These are phyloP conservation scores for Aselliscus stoliczkanus DNA, from an alignment of 2,797 vertebrate genomes.

Conservation along the genomic window DNA sequence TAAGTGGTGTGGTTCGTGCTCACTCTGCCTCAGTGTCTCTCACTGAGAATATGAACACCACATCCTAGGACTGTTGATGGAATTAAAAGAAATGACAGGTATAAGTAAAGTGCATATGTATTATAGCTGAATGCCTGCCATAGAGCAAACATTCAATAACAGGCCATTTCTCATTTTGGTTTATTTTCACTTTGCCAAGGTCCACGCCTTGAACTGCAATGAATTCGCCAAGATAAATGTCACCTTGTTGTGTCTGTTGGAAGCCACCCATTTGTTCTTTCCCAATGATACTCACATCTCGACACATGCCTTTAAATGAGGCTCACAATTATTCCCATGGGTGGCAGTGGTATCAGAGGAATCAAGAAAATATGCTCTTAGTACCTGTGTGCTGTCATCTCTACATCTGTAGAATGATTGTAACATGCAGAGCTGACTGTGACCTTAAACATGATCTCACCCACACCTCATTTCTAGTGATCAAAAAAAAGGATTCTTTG, in stretches of 20 bases:
- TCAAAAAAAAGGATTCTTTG: neutral
- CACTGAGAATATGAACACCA: neutral
- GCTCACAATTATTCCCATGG: neutral
- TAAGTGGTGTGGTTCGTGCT: neutral
- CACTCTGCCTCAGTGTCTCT: neutral
- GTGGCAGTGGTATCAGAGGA: neutral
- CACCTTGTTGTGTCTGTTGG: neutral
- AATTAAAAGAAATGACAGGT: neutral
- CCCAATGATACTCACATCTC: neutral
- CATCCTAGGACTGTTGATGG: too few species aligned
- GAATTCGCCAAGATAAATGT: slow-evolving; percentile 1
- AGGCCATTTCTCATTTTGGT: neutral
- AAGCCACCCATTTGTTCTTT: neutral
- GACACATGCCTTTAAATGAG: neutral
- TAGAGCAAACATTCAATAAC: neutral
- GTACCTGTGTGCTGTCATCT: neutral
- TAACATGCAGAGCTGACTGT: neutral
- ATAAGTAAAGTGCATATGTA: neutral
- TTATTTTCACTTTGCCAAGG: neutral
- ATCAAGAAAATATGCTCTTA: neutral
- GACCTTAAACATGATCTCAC: neutral
- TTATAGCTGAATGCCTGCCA: too few species aligned
- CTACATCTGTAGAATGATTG: neutral
- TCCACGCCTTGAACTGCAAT: neutral
- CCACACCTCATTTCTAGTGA: neutral